Base-by-base conservation (phyloP, 2,113 vertebrate genomes). In the Heterotis niloticus region DNA sequence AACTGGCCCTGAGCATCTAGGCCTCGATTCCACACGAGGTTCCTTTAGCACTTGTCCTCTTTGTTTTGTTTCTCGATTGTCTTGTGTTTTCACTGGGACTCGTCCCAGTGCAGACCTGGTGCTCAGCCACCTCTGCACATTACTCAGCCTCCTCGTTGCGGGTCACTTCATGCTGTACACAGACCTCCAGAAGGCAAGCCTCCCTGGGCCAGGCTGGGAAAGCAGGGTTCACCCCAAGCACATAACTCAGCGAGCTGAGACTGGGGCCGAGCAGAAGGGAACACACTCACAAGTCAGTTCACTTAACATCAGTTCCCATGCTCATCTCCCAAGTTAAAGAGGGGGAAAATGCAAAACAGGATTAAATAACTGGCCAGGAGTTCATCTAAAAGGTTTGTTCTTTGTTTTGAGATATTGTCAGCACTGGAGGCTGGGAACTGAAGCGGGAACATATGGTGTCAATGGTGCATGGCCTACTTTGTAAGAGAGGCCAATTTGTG, bases 151-250 rank as follows among this genome's bases (percentile, higher is more conserved):
- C 75, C 65, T 44, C 28, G 62, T 75, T 78, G 70, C 76, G 82
- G 56, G 75, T 79, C 74, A 68, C 56, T 72, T 84, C 82, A 83
- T 87, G 79, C 80, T 12, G 65, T 82, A 83, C 85, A 82, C 85
- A 66, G 29, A 81, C 73, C 82, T 76, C 79, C 82, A 78, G 75
- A 84, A 81, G 29, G 18, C 78, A 14, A 80, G 67, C 77, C 83
- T 80, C 79, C 5, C 72, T 5, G 81, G 84, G 81, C 81, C 16
- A 83, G 83, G 86, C 13, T 34, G 84, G 81, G 81, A 84, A 88
- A 84, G 84, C 84, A 82, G 82, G 11, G 69, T 77, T 79, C 64
- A 79, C 80, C 88, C 83, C 87, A 83, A 81, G 60, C 80, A 81
- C 76, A 76, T 5, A 71, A 75, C 77, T 82, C 80, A 73, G 65